phyloP scores from a whole-genome alignment of 2,797 vertebrate genomes.

The Todus mexicanus region DNA sequence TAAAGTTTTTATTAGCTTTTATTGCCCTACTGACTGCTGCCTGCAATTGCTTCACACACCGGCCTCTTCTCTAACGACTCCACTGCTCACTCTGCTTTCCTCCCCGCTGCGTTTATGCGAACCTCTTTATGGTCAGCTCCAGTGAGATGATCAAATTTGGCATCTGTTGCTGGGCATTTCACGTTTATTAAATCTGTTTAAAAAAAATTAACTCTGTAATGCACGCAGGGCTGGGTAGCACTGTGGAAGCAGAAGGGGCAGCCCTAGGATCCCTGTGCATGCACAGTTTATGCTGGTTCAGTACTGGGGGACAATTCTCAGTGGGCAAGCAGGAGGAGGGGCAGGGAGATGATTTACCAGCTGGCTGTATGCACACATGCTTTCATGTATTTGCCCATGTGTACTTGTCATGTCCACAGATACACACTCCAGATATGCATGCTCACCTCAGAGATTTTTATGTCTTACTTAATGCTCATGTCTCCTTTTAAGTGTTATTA shows the following conservation, averaged over 20 bases:
- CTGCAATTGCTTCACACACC: not conserved
- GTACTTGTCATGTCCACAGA: accelerated
- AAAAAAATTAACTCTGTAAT: not conserved
- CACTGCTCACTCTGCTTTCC: not conserved
- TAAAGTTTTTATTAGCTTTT: slow-evolving; percentile 39
- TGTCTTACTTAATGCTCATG: accelerated
- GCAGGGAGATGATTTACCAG: not conserved
- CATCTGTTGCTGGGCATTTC: slow-evolving; percentile 16
- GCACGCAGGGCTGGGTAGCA: accelerated
- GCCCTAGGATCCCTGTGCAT: accelerated
- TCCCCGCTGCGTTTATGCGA: not conserved
- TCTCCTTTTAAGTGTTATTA: not conserved
- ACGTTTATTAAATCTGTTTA: slow-evolving; percentile 11
- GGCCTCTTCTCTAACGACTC: not conserved
- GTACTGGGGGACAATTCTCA: not conserved
- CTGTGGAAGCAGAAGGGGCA: accelerated
- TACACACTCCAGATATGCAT: not conserved
- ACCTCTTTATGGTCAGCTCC: not conserved
- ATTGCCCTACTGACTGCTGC: slow-evolving; percentile 4
- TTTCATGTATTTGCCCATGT: not conserved
- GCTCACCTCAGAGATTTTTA: not conserved
- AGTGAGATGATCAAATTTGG: not conserved
- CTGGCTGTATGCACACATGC: accelerated
- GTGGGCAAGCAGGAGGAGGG: not conserved
- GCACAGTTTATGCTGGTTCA: not conserved